Evolutionary conservation across 2,113 vertebrate genomes (phyloP), one percentile per base, ranked within the genome.

Genomic region (Ginglymostoma cirratum): DNA sequence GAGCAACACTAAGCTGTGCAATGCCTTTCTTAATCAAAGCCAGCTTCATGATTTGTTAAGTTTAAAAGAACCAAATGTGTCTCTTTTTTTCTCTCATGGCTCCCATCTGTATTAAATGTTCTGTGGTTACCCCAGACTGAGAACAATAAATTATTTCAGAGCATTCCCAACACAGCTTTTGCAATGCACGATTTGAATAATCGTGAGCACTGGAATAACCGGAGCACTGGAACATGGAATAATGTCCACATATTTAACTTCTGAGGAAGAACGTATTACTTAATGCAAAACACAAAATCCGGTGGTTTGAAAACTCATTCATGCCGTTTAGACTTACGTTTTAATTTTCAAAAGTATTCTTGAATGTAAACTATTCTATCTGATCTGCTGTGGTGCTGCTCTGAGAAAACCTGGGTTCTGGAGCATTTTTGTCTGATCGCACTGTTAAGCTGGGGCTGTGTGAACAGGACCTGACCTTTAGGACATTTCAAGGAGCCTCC

Each of bases 41-140:
- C 89, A 93, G 89, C 89, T 67, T 93, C 61, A 10, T 38, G 89
- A 93, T 93, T 93, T 93, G 89, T 93, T 93, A 66, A 38, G 65
- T 93, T 66, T 93, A 67, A 93, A 93, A 93, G 34, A 93, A 66
- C 89, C 89, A 93, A 93, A 93, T 93, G 89, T 93, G 89, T 65
- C 87, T 83, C 42, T 93, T 66, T 65, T 92, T 93, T 45, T 76
- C 72, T 30, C 61, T 65, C 89, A 66, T 66, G 89, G 66, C 61
- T 93, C 34, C 89, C 61, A 93, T 93, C 89, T 93, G 89, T 66
- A 93, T 67, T 66, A 66, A 93, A 66, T 93, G 89, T 67, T 93
- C 34, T 93, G 89, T 66, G 55, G 89, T 93, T 93, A 93, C 89
- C 55, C 89, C 89, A 93, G 61, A 66, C 89, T 67, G 89, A 93